A percentile compares a stretch with the other conserved stretches of the same genome.
Evolutionary conservation across 2,888 invertebrate genomes (phyloP).

Genomic region (Aleiodes leptofemur): DNA sequence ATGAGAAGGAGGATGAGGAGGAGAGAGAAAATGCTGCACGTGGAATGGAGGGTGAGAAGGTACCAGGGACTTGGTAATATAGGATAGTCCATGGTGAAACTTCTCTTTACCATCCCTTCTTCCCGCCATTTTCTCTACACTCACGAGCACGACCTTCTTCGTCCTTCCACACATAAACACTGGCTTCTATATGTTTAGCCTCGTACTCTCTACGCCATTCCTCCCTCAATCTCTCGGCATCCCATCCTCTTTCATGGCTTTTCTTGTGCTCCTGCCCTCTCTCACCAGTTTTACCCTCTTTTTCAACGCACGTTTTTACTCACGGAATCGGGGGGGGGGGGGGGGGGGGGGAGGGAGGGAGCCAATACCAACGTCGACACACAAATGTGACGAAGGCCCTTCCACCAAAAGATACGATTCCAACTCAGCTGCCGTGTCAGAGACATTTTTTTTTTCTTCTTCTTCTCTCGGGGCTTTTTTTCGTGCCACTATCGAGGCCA

Average conservation of each 20-base stretch:
- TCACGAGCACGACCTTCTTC: slow-evolving; percentile 58
- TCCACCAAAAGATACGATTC: slow-evolving; percentile 39
- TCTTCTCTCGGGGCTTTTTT: neutral
- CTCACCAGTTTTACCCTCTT: slow-evolving; percentile 38
- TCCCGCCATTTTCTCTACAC: slow-evolving; percentile 50
- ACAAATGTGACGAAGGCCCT: slow-evolving; percentile 28
- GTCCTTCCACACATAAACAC: slow-evolving; percentile 59
- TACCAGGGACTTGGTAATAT: slow-evolving; percentile 70
- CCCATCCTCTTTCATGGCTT: slow-evolving; percentile 50
- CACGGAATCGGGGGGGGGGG: neutral
- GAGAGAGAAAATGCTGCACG: slow-evolving; percentile 47
- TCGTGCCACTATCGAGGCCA: slow-evolving; percentile 1
- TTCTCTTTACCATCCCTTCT: slow-evolving; percentile 58
- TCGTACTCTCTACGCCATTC: slow-evolving; percentile 49
- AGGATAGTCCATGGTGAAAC: slow-evolving; percentile 71
- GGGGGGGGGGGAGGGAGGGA: neutral
- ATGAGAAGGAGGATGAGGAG: too few species aligned
- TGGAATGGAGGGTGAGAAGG: slow-evolving; percentile 50
- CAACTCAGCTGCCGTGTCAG: slow-evolving; percentile 31
- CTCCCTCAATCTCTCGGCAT: slow-evolving; percentile 55
- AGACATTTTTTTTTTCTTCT: slow-evolving; percentile 26
- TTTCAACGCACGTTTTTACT: slow-evolving; percentile 41
- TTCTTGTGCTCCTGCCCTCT: slow-evolving; percentile 38
- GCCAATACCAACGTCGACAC: slow-evolving; percentile 19
- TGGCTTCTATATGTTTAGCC: slow-evolving; percentile 47